Base-by-base conservation (phyloP, 2,797 vertebrate species). In the Microctenopoma lineatum region DNA sequence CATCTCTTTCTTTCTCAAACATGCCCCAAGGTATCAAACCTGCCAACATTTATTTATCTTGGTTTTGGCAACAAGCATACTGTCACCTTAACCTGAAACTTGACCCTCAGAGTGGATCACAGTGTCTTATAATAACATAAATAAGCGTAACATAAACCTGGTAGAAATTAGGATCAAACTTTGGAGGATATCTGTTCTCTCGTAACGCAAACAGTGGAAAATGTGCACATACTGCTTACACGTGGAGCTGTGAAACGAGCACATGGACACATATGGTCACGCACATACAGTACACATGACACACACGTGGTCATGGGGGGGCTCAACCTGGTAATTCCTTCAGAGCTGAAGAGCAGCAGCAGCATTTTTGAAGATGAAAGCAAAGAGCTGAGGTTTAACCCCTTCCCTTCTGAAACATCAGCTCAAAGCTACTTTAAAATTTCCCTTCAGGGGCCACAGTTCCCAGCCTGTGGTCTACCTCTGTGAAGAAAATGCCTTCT, bases 321-420 rank as follows among this genome's bases (percentile, higher is more conserved):
- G 55, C 38, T 50, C 12, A 50, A 51, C 46, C 18, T 38, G 54
- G 66, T 89, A 87, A 90, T 79, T 89, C 84, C 80, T 72, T 60
- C 63, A 48, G 77, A 89, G 89, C 86, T 66, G 74, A 84, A 66
- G 51, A 65, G 70, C 79, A 68, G 45, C 44, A 65, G 62, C 77
- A 85, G 66, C 80, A 38, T 79, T 86, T 86, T 54, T 8, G 8
- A 61, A 83, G 83, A 86, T 87, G 82, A 88, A 81, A 86, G 84
- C 59, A 44, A 36, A 63, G 80, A 71, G 71, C 41, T 11, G 53
- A 76, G 70, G 6, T 42, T 85, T 85, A 87, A 89, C 83, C 72
- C 80, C 76, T 81, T 67, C 68, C 70, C 13, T 32, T 51, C 41
- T 42, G 4, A 64, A 66, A 71, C 60, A 58, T 69, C 70, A 25